phyloP scores from a whole-genome alignment of 2,888 invertebrate species.

The Nomada fucata region DNA sequence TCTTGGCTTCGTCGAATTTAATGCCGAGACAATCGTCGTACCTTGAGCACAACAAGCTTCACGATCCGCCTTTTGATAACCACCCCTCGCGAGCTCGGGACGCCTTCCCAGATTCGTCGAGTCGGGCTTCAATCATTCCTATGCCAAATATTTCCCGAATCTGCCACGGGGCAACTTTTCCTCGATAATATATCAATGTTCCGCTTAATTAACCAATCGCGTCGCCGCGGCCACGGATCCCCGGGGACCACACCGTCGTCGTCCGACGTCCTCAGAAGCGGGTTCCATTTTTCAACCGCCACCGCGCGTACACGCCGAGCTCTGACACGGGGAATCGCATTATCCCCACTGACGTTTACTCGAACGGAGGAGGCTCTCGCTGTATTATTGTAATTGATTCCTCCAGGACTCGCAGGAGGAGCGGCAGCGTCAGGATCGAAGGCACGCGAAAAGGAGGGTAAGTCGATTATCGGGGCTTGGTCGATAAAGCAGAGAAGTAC shows the following conservation, averaged over 20 bases:
- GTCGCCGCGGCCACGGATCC: not conserved
- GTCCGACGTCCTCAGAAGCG: conserved; percentile 13
- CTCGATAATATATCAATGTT: conserved; percentile 36
- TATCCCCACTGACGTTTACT: conserved; percentile 62
- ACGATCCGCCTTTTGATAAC: conserved; percentile 9
- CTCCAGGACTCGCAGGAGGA: conserved; percentile 44
- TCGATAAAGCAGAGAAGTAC: conserved; percentile 74
- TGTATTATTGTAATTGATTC: conserved; percentile 74
- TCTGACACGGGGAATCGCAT: conserved; percentile 55
- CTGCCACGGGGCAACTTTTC: conserved; percentile 14
- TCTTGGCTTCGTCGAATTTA: not conserved
- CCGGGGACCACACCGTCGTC: not conserved
- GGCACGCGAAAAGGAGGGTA: conserved; percentile 52
- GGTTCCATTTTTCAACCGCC: conserved; percentile 33
- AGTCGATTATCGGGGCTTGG: conserved; percentile 73
- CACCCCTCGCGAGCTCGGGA: too few relatives aligned
- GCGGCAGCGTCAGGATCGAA: conserved; percentile 23
- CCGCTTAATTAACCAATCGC: conserved; percentile 34
- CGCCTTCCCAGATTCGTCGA: not conserved
- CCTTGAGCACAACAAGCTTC: conserved; percentile 16
- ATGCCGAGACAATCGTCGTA: conserved; percentile 29
- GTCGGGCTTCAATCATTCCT: conserved; percentile 32
- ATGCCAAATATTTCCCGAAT: conserved; percentile 19
- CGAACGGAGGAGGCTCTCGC: conserved; percentile 58
- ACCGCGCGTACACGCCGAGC: not conserved